Percentiles rank a stretch among this genome's conserved stretches.
phyloP scores from a whole-genome alignment of 2,797 vertebrate species.

The Acanthiza pusilla region DNA sequence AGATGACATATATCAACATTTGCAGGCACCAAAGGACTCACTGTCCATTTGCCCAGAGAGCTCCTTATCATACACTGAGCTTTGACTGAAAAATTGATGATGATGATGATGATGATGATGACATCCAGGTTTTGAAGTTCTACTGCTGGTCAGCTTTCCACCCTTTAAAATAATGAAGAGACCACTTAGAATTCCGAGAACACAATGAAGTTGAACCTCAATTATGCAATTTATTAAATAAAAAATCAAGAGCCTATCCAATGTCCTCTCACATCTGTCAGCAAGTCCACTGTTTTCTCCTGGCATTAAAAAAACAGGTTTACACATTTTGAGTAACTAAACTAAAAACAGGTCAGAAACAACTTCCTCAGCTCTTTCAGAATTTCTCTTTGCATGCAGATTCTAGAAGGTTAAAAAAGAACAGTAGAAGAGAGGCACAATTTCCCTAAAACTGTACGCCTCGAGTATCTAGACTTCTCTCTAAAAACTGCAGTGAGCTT shows the following conservation, averaged over 20 bases:
- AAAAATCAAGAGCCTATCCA: neutral
- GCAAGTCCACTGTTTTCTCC: neutral
- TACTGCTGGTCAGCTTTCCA: neutral
- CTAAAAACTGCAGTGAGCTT: neutral
- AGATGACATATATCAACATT: too few species aligned
- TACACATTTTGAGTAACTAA: neutral
- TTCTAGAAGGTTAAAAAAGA: neutral
- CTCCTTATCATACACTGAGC: neutral
- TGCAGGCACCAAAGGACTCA: neutral
- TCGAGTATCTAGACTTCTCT: neutral
- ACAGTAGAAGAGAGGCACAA: neutral
- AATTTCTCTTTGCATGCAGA: neutral
- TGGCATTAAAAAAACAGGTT: neutral
- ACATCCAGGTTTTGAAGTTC: neutral
- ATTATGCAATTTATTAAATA: neutral
- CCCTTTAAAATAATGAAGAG: neutral
- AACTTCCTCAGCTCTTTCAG: neutral
- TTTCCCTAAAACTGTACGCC: neutral
- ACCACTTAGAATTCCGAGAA: neutral
- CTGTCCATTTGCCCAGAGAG: neutral
- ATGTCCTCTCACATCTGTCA: neutral
- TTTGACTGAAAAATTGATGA: neutral
- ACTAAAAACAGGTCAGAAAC: neutral
- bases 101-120: rapidly evolving
- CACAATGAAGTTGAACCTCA: neutral